Conservation (phyloP, 2,797 vertebrate genomes). For the Trachurus trachurus region DNA sequence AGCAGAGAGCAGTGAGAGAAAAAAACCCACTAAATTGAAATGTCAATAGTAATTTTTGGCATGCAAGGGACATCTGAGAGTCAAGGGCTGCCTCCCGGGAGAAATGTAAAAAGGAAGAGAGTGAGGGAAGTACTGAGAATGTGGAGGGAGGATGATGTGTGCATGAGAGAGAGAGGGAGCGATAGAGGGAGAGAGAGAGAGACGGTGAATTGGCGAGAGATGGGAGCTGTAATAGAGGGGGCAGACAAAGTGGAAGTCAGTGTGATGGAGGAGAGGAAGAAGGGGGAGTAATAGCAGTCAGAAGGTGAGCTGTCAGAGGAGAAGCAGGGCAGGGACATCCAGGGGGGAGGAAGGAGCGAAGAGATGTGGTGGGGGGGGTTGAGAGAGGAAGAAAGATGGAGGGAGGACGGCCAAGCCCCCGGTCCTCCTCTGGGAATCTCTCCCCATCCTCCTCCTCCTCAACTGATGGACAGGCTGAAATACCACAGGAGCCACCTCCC, state of each 20-base stretch:
- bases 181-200: not conserved
- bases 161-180: not conserved
- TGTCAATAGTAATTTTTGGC: slow-evolving; percentile 96
- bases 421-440: slow-evolving; percentile 79
- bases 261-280: slow-evolving; percentile 72
- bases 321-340: slow-evolving; percentile 50
- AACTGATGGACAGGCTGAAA: slow-evolving; percentile 81
- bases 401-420: slow-evolving; percentile 42
- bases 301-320: slow-evolving; percentile 79
- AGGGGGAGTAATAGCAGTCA: slow-evolving; percentile 78
- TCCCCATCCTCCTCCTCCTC: slow-evolving; percentile 71
- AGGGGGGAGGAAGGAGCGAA: not conserved
- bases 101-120: slow-evolving; percentile 75
- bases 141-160: slow-evolving; percentile 46
- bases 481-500: slow-evolving; percentile 84
- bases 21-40: slow-evolving; percentile 91
- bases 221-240: slow-evolving; percentile 70
- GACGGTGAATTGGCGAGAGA: slow-evolving; percentile 54
- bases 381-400: slow-evolving; percentile 38
- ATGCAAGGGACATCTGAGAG: slow-evolving; percentile 86
- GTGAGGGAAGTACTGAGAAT: slow-evolving; percentile 60
- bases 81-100: slow-evolving; percentile 81
- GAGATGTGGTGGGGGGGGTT: too few species aligned
- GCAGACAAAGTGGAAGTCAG: slow-evolving; percentile 74
- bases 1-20: slow-evolving; percentile 84